Evolutionary conservation across 1,140 invertebrate species (phyloP).

Genomic region (Papilio machaon): DNA sequence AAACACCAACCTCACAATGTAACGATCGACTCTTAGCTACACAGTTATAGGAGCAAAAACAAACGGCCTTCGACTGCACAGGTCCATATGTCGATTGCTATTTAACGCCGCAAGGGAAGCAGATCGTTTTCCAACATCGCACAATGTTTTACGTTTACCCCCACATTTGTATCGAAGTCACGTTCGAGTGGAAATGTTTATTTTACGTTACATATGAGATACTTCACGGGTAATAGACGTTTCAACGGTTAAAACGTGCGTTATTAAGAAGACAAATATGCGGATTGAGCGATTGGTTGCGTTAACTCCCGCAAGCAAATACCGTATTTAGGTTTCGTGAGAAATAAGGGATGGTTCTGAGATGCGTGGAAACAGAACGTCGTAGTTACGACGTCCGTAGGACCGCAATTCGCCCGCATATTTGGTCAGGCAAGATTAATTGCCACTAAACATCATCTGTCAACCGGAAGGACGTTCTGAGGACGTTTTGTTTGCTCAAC

Average conservation of each 20-base stretch:
- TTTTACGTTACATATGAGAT: constrained; percentile 25
- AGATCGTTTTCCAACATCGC: constrained; percentile 18
- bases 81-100: constrained; percentile 45
- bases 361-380: constrained; percentile 34
- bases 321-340: constrained; percentile 34
- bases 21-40: background rate
- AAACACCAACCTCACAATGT: constrained; percentile 60
- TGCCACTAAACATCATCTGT: constrained; percentile 70
- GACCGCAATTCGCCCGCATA: constrained; percentile 67
- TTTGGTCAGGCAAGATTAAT: constrained; percentile 77
- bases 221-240: constrained; percentile 33
- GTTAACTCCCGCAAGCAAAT: constrained; percentile 5
- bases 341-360: constrained; percentile 19
- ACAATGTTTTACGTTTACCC: constrained; percentile 22
- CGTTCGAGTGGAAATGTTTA: constrained; percentile 22
- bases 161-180: constrained; percentile 24
- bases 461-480: constrained; percentile 60
- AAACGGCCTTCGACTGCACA: constrained; percentile 8
- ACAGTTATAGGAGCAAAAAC: background rate
- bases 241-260: constrained; percentile 15
- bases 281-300: constrained; percentile 20
- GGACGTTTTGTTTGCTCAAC: constrained; percentile 67
- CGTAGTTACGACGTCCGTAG: constrained; percentile 57
- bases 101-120: constrained; percentile 42
- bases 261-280: constrained; percentile 30